Evolutionary conservation across 2,888 invertebrate species (phyloP).

Genomic region (Cantharis rufa): DNA sequence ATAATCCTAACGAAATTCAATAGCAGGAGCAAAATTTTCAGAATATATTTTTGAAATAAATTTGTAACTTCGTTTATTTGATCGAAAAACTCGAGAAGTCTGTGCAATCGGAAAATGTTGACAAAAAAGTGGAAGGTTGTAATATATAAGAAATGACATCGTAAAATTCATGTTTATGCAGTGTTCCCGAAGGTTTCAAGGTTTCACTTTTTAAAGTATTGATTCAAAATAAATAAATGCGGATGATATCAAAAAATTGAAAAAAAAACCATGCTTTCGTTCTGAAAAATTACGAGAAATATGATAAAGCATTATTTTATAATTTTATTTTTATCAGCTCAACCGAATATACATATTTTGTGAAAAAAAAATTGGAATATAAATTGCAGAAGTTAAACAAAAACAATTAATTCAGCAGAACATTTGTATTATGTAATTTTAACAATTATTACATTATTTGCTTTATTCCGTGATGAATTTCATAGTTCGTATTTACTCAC

Average conservation of each 20-base stretch:
- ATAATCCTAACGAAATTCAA: not conserved
- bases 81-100: not conserved
- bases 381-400: not conserved
- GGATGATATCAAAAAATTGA: not conserved
- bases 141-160: not conserved
- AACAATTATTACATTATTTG: not conserved
- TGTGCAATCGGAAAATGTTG: not conserved
- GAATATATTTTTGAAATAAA: not conserved
- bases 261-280: not conserved
- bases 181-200: not conserved
- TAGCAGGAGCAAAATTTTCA: not conserved
- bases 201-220: not conserved
- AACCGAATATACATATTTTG: not conserved
- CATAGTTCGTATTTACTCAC: not conserved
- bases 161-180: not conserved
- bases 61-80: not conserved
- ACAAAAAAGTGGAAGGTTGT: not conserved
- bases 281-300: not conserved
- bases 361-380: not conserved
- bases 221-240: not conserved
- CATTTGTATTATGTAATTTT: not conserved
- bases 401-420: not conserved
- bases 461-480: not conserved
- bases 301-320: too few species aligned
- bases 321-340: not conserved